Base-by-base conservation (phyloP, 2,888 invertebrate genomes). In the Craniophora ligustri region DNA sequence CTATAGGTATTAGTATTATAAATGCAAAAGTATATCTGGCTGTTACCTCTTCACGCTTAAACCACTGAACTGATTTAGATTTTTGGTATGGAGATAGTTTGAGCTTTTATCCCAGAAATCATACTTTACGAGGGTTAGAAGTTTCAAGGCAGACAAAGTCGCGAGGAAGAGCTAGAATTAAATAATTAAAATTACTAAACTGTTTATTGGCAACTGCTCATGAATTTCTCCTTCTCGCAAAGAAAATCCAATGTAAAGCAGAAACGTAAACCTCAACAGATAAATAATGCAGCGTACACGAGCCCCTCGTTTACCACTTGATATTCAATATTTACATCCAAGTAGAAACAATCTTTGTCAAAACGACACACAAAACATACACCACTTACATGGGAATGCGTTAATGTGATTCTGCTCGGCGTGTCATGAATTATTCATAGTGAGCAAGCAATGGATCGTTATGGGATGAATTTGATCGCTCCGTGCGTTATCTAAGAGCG, bases 321-420 rank as follows among this genome's bases (percentile, higher is more conserved):
- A 59, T 65, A 67, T 63, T 74, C 67, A 59, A 59, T 70, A 67
- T 74, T 66, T 54, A 66, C 63, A 57, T 46, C 14, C 36, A 26
- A 19, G 26, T 19, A 46, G 40, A 59, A 62, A 57, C 75, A 73
- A 73, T 62, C 31, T 71, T 61, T 57, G 30, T 58, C 44, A 62
- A 65, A 66, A 50, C 45, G 40, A 45, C 34, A 34, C 39, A 55
- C 39, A 48, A 54, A 65, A 51, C 58, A 64, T 56, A 48, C 31
- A 40, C 16, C 50, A 44, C 35, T 57, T 70, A 65, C 66, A 70
- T 51, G 57, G 54, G 15, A 47, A 47, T 50, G 67, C 64, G 67
- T 70, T 73, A 66, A 74, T 74, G 54, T 49, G 40, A 53, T 60
- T 48, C 65, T 23, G 26, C 18, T 47, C 30, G 44, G 56, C 15